phyloP scores from a whole-genome alignment of 2,888 invertebrate genomes.

The Drosophila borborema region DNA sequence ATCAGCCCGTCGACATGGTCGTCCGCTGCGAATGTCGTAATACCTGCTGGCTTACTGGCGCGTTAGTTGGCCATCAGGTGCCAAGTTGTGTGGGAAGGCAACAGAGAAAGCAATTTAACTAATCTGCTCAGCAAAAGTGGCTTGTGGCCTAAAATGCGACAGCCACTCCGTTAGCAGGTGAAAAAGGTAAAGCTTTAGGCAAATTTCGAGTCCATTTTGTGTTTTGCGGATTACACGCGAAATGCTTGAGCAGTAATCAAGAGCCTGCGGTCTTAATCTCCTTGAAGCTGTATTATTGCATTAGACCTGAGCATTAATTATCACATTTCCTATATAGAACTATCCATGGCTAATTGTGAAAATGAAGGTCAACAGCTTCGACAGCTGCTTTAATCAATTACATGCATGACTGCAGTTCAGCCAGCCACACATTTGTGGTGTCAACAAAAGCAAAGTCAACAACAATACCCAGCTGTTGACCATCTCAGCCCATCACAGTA shows the following conservation, averaged over 20 bases:
- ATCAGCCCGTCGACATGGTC: conserved; percentile 15
- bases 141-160: conserved; percentile 6
- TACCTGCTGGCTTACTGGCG: conserved; percentile 36
- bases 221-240: conserved; percentile 42
- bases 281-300: conserved; percentile 11
- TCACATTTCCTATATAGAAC: background rate
- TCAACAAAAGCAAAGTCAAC: conserved; percentile 18
- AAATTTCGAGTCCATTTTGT: conserved; percentile 38
- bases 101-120: conserved; percentile 61
- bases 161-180: conserved; percentile 20
- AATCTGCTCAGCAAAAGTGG: conserved; percentile 49
- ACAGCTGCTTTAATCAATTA: conserved; percentile 67
- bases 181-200: conserved; percentile 23
- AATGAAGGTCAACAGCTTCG: conserved; percentile 17
- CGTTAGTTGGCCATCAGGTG: conserved; percentile 47
- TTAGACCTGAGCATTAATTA: conserved; percentile 4
- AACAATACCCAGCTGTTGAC: conserved; percentile 1
- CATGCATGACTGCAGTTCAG: conserved; percentile 45
- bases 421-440: conserved; percentile 42
- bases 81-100: conserved; percentile 19
- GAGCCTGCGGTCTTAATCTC: conserved; percentile 31
- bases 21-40: conserved; percentile 18
- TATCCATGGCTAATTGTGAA: conserved; percentile 35
- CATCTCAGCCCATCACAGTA: background rate
- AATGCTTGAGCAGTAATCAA: conserved; percentile 35